Percentiles rank a stretch among this genome's conserved stretches.
These are phyloP conservation scores for Mus caroli DNA, from an alignment of 2,797 vertebrate genomes.

Conservation along the genomic window DNA sequence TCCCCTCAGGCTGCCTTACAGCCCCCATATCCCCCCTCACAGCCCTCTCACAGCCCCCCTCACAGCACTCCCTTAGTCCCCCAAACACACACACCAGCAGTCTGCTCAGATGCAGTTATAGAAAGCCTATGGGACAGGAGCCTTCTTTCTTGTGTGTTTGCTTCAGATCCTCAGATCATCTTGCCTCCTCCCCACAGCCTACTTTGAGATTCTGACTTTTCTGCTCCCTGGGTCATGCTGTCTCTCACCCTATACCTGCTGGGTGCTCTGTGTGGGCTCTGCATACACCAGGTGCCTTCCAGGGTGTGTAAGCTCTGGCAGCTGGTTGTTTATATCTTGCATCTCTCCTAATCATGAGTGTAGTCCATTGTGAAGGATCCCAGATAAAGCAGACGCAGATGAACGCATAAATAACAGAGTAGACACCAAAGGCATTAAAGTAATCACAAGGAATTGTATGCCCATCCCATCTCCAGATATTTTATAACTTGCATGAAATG, in stretches of 20 bases:
- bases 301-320: not conserved
- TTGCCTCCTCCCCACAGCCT: not conserved
- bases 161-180: not conserved
- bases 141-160: not conserved
- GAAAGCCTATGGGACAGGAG: not conserved
- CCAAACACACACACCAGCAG: not conserved
- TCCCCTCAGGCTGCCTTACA: too few relatives aligned
- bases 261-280: not conserved
- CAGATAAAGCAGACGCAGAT: not conserved
- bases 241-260: not conserved
- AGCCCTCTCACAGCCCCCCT: too few relatives aligned
- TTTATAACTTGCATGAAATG: not conserved
- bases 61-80: not conserved
- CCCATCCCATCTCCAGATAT: too few relatives aligned
- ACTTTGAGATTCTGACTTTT: not conserved
- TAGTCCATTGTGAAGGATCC: not conserved
- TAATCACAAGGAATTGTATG: not conserved
- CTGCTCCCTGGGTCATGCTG: not conserved
- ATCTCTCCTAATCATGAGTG: not conserved
- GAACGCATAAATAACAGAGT: not conserved
- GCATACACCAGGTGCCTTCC: not conserved
- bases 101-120: not conserved
- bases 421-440: not conserved
- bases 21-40: too few relatives aligned
- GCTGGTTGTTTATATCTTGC: not conserved